These are phyloP conservation scores for Polypedilum vanderplanki DNA, from an alignment of 1,140 invertebrate genomes.

Conservation along the genomic window DNA sequence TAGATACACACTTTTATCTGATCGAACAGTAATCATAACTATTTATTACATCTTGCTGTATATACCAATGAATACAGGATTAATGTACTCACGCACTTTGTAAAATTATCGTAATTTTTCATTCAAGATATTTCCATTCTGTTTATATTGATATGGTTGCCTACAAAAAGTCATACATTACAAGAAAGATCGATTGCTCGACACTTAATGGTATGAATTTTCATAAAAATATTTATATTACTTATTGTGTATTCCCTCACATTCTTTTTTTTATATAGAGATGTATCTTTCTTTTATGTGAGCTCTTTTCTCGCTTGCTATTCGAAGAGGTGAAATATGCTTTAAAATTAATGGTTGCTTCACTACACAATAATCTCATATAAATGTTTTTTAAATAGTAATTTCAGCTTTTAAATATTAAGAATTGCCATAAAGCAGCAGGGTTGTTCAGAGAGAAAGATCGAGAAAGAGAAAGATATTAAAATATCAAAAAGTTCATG, in stretches of 20 bases:
- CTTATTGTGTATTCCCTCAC: background rate
- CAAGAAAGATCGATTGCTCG: background rate
- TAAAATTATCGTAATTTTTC: background rate
- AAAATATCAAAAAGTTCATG: background rate
- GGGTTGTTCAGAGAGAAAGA: too few species aligned
- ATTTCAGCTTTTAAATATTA: background rate
- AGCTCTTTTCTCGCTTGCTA: too few species aligned
- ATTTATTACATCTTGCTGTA: background rate
- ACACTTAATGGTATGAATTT: slow-evolving; percentile 13
- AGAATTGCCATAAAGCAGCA: background rate
- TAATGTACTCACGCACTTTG: slow-evolving; percentile 23
- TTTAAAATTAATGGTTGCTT: background rate
- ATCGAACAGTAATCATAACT: background rate
- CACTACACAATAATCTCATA: background rate
- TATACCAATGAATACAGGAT: background rate
- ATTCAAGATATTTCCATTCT: background rate
- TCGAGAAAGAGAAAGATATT: too few species aligned
- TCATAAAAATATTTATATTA: background rate
- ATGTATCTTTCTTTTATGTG: background rate
- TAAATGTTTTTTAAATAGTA: background rate
- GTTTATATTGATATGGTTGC: background rate
- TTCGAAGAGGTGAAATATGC: background rate
- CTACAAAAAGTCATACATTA: background rate
- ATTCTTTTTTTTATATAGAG: background rate
- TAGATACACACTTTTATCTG: background rate